A percentile compares a stretch with the other conserved stretches of the same genome.
Evolutionary conservation across 2,113 vertebrate species (phyloP).

Genomic region (Sterrhoptilus dennistouni): DNA sequence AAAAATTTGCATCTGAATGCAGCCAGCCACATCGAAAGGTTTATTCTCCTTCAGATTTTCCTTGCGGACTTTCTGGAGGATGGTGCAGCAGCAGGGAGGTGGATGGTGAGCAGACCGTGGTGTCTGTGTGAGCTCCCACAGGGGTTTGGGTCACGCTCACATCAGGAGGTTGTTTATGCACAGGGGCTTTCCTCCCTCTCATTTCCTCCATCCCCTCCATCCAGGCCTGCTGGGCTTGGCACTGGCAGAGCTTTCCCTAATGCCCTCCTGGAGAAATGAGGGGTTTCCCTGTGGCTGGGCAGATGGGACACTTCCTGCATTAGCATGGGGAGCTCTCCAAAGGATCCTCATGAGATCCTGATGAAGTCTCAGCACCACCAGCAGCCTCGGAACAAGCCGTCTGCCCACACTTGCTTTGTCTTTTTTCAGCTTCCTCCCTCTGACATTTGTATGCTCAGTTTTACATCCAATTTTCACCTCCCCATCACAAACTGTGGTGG

Average conservation of each 20-base stretch:
- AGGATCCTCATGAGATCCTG: accelerated
- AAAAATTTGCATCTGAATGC: slow-evolving; percentile 33
- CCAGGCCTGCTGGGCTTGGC: background rate
- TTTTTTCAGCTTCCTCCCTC: background rate
- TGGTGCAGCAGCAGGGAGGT: background rate
- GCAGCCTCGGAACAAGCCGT: accelerated
- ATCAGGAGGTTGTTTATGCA: accelerated
- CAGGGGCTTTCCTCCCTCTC: accelerated
- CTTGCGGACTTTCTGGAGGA: background rate
- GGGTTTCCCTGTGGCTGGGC: accelerated
- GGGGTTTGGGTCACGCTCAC: accelerated
- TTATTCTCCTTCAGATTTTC: background rate
- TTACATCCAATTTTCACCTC: background rate
- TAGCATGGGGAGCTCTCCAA: background rate
- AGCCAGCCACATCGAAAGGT: accelerated
- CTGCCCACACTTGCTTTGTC: background rate
- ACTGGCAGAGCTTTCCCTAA: background rate
- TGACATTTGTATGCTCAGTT: accelerated
- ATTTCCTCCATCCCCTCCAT: accelerated
- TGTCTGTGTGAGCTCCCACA: background rate
- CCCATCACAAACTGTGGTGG: background rate
- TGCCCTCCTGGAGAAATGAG: background rate
- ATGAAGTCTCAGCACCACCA: accelerated
- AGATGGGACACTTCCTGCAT: background rate
- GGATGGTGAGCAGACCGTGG: background rate